A percentile compares a stretch with the other conserved stretches of the same genome.
These are phyloP conservation scores for Choristoneura fumiferana DNA, from an alignment of 1,140 invertebrate species.

Conservation along the genomic window DNA sequence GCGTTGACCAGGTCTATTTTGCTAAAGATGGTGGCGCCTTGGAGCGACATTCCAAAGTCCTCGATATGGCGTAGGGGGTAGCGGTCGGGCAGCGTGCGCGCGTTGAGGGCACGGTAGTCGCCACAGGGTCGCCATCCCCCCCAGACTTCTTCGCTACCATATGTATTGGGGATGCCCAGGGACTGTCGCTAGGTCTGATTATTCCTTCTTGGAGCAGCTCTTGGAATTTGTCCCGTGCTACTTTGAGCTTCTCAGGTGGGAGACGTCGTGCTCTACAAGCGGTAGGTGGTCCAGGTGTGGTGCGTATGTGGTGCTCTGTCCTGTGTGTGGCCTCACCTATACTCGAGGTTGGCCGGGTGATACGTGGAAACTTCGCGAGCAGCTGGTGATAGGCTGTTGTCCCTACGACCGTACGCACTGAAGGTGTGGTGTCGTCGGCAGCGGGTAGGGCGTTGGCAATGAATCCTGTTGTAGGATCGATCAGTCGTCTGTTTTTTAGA, in stretches of 20 bases:
- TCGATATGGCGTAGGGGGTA: not conserved
- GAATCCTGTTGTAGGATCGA: too few relatives aligned
- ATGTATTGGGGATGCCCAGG: slow-evolving; percentile 58
- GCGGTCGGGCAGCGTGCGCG: not conserved
- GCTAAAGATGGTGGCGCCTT: slow-evolving; percentile 34
- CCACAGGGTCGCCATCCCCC: slow-evolving; percentile 55
- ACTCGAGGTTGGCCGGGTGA: too few relatives aligned
- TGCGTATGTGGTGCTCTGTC: not conserved
- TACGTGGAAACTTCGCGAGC: too few relatives aligned
- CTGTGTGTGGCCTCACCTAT: too few relatives aligned
- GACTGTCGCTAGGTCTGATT: slow-evolving; percentile 35
- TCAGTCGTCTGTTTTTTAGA: not conserved
- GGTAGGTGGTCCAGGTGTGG: slow-evolving; percentile 44
- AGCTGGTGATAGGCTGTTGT: too few relatives aligned
- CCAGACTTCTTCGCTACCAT: slow-evolving; percentile 57
- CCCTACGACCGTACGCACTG: too few relatives aligned
- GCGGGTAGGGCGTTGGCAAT: too few relatives aligned
- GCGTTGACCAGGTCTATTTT: slow-evolving; percentile 63
- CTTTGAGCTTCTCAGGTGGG: slow-evolving; percentile 35
- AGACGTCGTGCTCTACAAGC: slow-evolving; percentile 46
- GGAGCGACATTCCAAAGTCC: not conserved
- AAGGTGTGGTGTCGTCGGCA: too few relatives aligned
- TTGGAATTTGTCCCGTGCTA: slow-evolving; percentile 41
- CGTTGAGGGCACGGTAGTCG: slow-evolving; percentile 73
- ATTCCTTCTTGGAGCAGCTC: slow-evolving; percentile 41